phyloP scores from a whole-genome alignment of 1,140 invertebrate species.

The Drosophila seguyi region DNA sequence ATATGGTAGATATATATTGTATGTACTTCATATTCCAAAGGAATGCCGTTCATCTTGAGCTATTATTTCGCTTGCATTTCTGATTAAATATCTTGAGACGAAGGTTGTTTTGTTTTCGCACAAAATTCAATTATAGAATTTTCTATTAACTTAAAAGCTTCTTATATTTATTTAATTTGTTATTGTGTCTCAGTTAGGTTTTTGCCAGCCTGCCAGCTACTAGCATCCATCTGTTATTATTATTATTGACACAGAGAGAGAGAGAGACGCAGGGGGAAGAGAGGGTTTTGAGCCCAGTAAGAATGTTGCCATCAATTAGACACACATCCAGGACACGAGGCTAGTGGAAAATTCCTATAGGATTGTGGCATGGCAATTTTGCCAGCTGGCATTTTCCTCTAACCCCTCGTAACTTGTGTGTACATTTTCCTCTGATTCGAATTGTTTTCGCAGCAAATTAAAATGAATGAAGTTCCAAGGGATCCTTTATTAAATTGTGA shows the following conservation, averaged over 20 bases:
- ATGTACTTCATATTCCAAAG: background rate
- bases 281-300: constrained; percentile 12
- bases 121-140: constrained; percentile 80
- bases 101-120: constrained; percentile 37
- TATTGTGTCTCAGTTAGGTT: constrained; percentile 57
- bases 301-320: constrained; percentile 71
- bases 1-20: too few relatives aligned
- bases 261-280: constrained; percentile 10
- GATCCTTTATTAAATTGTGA: constrained; percentile 7
- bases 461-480: constrained; percentile 61
- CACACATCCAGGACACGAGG: constrained; percentile 21
- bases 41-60: constrained; percentile 22
- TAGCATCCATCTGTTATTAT: constrained; percentile 38
- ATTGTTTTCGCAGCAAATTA: constrained; percentile 67
- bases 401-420: too few relatives aligned
- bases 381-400: constrained; percentile 17
- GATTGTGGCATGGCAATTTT: constrained; percentile 1
- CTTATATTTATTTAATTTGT: constrained; percentile 84
- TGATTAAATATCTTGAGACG: constrained; percentile 38
- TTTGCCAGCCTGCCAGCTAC: constrained; percentile 1
- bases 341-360: background rate
- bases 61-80: constrained; percentile 51
- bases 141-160: constrained; percentile 81
- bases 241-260: constrained; percentile 45
- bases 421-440: constrained; percentile 43